Evolutionary conservation across 2,797 vertebrate genomes (phyloP), one percentile per base, ranked within the genome.

Genomic region (Onychomys torridus): DNA sequence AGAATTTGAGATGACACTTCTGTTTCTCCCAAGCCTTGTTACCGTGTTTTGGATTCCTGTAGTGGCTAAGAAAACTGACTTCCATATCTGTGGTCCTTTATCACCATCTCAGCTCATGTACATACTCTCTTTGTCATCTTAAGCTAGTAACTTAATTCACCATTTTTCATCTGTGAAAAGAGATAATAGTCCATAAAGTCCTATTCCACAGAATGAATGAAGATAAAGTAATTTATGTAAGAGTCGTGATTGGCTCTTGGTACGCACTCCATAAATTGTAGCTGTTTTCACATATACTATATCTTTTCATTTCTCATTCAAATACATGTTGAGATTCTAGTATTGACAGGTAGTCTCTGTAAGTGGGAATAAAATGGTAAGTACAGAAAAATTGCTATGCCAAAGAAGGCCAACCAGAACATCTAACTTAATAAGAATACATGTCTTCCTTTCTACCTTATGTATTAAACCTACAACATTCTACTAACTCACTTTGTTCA

Each of bases 281-380:
- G 11, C 32, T 69, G 46, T 86, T 52, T 78, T 79, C 25, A 59
- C 32, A 75, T 25, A 17, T 57, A 59, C 3, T 63, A 19, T n/a
- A 61, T 7, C 52, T 83, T 46, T 63, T 77, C 43, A 34, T 89
- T 75, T 40, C 89, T 89, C 27, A 78, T 52, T 82, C 78, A 93
- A 88, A 59, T 92, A 61, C 40, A 65, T 78, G 2, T 57, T 94
- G 57, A 91, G 55, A 82, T 46, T 92, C 40, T 89, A 75, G 86
- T 52, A 83, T 19, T 34, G 23, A 23, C 4, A 90, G 43, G 29
- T 34, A 40, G 67, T 77, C 40, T 69, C 75, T 46, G 52, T 49
- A 71, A 52, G 21, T 91, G 52, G 19, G 11, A 43, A 67, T 88
- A 49, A 23, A 9, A 27, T 37, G 8, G 4, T 85, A 43, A 91